These are phyloP conservation scores for Tuta absoluta DNA, from an alignment of 2,888 invertebrate genomes.

Conservation along the genomic window DNA sequence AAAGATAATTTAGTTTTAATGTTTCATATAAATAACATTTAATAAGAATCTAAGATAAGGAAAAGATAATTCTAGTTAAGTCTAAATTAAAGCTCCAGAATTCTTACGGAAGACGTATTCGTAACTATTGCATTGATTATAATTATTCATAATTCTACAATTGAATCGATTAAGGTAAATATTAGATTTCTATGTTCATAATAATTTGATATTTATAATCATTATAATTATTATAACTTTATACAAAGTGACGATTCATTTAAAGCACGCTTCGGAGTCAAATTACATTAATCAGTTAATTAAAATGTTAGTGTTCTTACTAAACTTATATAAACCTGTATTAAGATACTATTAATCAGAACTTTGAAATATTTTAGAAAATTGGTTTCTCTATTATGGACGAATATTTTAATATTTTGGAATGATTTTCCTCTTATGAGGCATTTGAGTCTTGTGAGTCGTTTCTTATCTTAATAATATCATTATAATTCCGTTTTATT, in stretches of 20 bases:
- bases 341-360: background rate
- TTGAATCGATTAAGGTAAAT: conserved; percentile 1
- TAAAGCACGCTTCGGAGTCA: conserved; percentile 52
- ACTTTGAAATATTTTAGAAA: background rate
- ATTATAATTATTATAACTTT: conserved; percentile 16
- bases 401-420: no score
- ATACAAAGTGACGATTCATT: conserved; percentile 31
- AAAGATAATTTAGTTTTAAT: conserved; percentile 7
- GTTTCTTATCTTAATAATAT: background rate
- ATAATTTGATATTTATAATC: conserved; percentile 22
- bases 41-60: conserved; percentile 10
- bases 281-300: background rate
- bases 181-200: conserved; percentile 10
- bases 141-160: conserved; percentile 14
- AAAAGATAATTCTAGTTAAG: conserved; percentile 47
- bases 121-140: conserved; percentile 46
- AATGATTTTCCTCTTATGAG: no score
- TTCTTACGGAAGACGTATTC: conserved; percentile 62
- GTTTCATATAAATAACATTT: conserved; percentile 13
- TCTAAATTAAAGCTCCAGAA: conserved; percentile 71
- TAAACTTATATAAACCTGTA: background rate
- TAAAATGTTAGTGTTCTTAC: conserved; percentile 2
- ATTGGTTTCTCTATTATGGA: no score
- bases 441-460: no score
- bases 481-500: background rate